Evolutionary conservation across 2,888 invertebrate genomes (phyloP), one percentile per base, ranked within the genome.

Genomic region (Latheticus oryzae): DNA sequence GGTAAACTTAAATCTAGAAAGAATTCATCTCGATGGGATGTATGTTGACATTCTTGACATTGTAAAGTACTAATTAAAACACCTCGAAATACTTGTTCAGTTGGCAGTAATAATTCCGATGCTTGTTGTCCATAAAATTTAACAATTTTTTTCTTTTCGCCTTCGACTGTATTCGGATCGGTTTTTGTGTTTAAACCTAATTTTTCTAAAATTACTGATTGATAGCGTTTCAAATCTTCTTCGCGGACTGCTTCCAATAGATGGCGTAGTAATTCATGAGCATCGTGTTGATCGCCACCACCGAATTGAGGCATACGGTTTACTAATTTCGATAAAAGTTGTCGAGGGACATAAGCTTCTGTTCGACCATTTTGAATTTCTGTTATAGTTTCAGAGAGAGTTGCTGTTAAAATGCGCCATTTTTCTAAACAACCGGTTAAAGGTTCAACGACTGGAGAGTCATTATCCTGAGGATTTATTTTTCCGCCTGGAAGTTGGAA

Each of bases 1-100:
- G 97, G 96, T 59, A 99, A 83, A 58, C 97, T 97, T 63, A 99
- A 84, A 79, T 99, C 98, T 48, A 97, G 83, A 79, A 99, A 98
- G 71, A 91, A 90, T 78, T 98, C 98, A 47, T 90, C 90, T 7
- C 93, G 85, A 71, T 92, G 90, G 0, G 95, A 95, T 5, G 90
- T 87, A 79, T 93, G 88, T 59, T 87, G 84, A 75, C 98, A 98
- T 60, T 93, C 92, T 69, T 93, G 89, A 76, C 97, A 98, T 55
- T 91, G 88, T 24, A 94, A 80, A 0, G 91, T 93, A 17, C 95
- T 97, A 1, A 97, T 91, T 7, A 97, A 83, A 71, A 91, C 88
- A 0, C 98, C 98, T 16, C 95, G 90, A 82, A 98, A 99, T 43
- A 98, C 89, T 76, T 90, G 90, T 77, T 98, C 97, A 0, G 92